Conservation (phyloP, 1,140 invertebrate genomes). For the Drosophila varians region DNA sequence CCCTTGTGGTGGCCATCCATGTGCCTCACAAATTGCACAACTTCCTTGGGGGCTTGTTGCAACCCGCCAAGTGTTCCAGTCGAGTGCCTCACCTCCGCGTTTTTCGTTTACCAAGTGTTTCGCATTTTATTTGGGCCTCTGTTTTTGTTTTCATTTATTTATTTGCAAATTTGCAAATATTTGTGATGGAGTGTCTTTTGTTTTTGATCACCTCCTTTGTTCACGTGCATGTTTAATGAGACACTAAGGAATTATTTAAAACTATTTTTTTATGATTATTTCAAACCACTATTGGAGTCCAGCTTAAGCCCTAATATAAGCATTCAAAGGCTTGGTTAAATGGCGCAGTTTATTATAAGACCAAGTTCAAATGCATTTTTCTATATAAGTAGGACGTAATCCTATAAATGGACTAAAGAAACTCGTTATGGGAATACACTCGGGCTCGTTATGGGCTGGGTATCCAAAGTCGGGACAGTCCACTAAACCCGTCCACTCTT, state of each 20-base stretch:
- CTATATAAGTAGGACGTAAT: not conserved
- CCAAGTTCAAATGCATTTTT: no score
- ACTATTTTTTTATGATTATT: no score
- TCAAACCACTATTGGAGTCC: no score
- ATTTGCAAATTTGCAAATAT: not conserved
- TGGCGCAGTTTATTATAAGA: not conserved
- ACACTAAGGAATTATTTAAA: no score
- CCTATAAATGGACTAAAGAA: not conserved
- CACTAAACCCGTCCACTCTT: conserved; percentile 3
- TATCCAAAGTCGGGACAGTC: not conserved
- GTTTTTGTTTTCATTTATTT: conserved; percentile 17
- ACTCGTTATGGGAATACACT: not conserved
- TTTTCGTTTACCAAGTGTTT: conserved; percentile 61
- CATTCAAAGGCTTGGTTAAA: not conserved
- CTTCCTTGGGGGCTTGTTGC: conserved; percentile 56
- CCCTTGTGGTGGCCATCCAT: conserved; percentile 13
- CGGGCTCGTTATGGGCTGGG: no score
- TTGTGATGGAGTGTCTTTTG: no score
- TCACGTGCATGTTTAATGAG: no score
- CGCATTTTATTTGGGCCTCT: conserved; percentile 53
- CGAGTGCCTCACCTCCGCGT: conserved; percentile 40
- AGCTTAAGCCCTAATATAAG: no score
- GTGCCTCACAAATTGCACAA: conserved; percentile 52
- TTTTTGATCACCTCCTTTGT: no score
- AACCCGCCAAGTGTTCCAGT: conserved; percentile 63